Percentiles rank a stretch among this genome's conserved stretches.
phyloP scores from a whole-genome alignment of 2,113 vertebrate species.

The Pyxicephalus adspersus region DNA sequence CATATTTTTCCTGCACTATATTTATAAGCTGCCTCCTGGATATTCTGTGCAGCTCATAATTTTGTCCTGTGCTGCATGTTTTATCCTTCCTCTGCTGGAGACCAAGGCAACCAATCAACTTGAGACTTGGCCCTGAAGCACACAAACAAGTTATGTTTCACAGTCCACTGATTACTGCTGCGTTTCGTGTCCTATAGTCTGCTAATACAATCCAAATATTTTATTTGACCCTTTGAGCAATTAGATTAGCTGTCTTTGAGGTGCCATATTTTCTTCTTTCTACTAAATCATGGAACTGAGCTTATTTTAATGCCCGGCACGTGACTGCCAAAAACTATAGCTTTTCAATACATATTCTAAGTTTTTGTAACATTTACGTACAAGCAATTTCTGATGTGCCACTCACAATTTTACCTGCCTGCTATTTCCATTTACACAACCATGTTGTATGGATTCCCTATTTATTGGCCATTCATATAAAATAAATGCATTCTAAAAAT shows the following conservation, averaged over 20 bases:
- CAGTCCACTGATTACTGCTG: background rate
- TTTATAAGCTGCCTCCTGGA: constrained; percentile 48
- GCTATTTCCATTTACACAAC: too few species aligned
- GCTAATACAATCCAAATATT: constrained; percentile 49
- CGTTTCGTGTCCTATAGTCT: constrained; percentile 7
- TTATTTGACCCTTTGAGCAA: constrained; percentile 53
- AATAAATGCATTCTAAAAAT: too few species aligned
- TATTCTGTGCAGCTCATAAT: background rate
- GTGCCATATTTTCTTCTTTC: constrained; percentile 10
- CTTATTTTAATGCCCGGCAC: background rate
- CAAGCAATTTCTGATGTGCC: too few species aligned
- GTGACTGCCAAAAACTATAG: too few species aligned
- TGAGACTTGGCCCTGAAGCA: background rate
- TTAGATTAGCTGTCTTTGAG: constrained; percentile 35
- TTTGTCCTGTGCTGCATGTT: background rate
- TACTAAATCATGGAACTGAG: constrained; percentile 34
- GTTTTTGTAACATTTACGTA: too few species aligned
- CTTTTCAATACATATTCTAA: too few species aligned
- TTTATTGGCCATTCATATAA: too few species aligned
- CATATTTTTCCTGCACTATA: constrained; percentile 42
- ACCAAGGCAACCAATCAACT: background rate
- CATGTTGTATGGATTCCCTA: too few species aligned
- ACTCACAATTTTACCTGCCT: too few species aligned
- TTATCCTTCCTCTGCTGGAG: background rate
- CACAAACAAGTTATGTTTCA: background rate